Conservation (phyloP, 2,113 vertebrate species). For the Dromaius novaehollandiae region DNA sequence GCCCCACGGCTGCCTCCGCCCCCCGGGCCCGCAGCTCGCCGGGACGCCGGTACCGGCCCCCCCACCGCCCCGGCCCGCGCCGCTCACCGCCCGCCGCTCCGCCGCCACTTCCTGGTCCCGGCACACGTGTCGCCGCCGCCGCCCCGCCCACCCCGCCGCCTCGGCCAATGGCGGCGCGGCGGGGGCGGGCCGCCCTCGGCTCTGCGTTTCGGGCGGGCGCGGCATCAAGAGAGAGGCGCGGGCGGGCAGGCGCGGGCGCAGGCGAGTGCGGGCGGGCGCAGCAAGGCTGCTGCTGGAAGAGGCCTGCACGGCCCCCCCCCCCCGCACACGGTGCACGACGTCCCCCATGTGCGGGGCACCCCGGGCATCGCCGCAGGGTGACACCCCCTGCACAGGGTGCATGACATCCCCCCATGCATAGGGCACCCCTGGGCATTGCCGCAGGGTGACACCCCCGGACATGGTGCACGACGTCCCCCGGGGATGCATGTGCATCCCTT, state of each 20-base stretch:
- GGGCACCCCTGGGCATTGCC: too few species aligned
- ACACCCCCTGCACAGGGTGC: too few species aligned
- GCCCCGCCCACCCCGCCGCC: background rate
- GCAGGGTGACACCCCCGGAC: too few species aligned
- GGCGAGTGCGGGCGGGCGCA: background rate
- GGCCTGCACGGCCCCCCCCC: too few species aligned
- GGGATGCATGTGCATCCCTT: too few species aligned
- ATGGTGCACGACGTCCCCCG: too few species aligned
- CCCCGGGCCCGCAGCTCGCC: too few species aligned
- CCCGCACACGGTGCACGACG: too few species aligned
- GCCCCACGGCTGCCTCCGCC: too few species aligned
- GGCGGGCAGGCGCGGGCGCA: background rate
- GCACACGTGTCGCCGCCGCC: background rate
- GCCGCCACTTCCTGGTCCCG: conserved; percentile 38
- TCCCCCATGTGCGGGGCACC: too few species aligned
- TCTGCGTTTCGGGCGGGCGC: background rate
- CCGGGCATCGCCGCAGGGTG: too few species aligned
- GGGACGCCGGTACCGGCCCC: background rate
- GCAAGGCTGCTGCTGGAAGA: background rate
- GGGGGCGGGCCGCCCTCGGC: background rate
- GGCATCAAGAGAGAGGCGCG: background rate
- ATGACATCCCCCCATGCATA: too few species aligned
- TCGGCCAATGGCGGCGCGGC: background rate
- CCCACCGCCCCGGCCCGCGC: background rate
- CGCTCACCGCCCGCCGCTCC: background rate